Percentiles rank a stretch among this genome's conserved stretches.
phyloP scores from a whole-genome alignment of 2,113 vertebrate genomes.

The Indicator indicator region DNA sequence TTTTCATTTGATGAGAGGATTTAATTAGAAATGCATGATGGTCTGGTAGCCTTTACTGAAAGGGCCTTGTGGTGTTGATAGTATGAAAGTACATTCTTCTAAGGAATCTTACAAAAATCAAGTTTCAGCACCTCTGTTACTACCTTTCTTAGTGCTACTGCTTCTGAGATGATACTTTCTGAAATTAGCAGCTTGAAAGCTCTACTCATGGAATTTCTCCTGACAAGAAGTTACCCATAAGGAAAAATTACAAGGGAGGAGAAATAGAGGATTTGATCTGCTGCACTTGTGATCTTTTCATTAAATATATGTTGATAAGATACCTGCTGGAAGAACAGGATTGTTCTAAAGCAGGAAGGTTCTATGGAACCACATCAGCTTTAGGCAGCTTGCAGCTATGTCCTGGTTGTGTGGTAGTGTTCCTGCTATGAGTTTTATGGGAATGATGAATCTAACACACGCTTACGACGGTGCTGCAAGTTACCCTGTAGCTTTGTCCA shows the following conservation, averaged over 20 bases:
- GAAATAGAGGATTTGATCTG: background rate
- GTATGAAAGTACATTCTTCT: background rate
- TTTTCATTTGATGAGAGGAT: background rate
- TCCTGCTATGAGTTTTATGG: background rate
- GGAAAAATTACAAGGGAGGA: background rate
- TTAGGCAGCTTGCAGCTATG: background rate
- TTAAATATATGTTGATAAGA: background rate
- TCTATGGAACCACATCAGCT: background rate
- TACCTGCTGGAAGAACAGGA: background rate
- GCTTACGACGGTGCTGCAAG: background rate
- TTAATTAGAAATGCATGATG: background rate
- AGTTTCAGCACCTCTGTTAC: background rate
- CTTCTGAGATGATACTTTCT: background rate
- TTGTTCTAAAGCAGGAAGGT: background rate
- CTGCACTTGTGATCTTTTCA: background rate
- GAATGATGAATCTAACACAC: background rate
- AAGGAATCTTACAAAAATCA: background rate
- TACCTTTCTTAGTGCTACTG: background rate
- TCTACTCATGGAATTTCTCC: background rate
- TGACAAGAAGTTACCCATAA: background rate
- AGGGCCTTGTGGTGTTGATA: background rate
- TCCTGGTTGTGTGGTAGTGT: background rate
- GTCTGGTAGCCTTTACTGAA: background rate
- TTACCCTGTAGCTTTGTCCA: background rate
- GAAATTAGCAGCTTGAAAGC: background rate